Percentiles rank a stretch among this genome's conserved stretches.
Conservation (phyloP, 2,888 invertebrate genomes). For the Neoitamus cyanurus region DNA sequence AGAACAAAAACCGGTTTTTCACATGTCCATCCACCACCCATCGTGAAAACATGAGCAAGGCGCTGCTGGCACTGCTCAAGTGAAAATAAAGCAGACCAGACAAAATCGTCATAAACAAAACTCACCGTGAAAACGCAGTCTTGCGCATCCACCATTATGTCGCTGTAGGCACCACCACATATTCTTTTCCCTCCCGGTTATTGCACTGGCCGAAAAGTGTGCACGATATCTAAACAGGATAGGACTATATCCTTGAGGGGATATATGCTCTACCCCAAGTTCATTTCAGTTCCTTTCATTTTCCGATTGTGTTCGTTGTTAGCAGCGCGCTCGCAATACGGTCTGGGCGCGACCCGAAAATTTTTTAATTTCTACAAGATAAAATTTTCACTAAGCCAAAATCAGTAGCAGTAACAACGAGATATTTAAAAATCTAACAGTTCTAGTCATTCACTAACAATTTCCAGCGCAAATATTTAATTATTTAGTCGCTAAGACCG, state of each 20-base stretch:
- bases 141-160: background rate
- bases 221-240: background rate
- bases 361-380: slow-evolving; percentile 22
- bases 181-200: background rate
- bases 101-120: no score
- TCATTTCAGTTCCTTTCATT: slow-evolving; percentile 62
- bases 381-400: slow-evolving; percentile 1
- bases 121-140: no score
- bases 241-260: slow-evolving; percentile 25
- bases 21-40: no score
- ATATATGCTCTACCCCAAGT: slow-evolving; percentile 29
- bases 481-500: background rate
- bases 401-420: slow-evolving; percentile 11
- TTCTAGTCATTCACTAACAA: background rate
- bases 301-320: slow-evolving; percentile 63
- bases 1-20: no score
- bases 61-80: no score
- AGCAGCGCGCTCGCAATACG: slow-evolving; percentile 59
- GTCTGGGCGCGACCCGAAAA: slow-evolving; percentile 61
- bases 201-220: background rate
- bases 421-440: slow-evolving; percentile 22
- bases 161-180: background rate
- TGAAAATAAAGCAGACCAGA: no score
- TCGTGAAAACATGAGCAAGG: no score
- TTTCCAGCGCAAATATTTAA: background rate